Conservation (phyloP, 2,113 vertebrate genomes). For the Mormyrus lacerda region DNA sequence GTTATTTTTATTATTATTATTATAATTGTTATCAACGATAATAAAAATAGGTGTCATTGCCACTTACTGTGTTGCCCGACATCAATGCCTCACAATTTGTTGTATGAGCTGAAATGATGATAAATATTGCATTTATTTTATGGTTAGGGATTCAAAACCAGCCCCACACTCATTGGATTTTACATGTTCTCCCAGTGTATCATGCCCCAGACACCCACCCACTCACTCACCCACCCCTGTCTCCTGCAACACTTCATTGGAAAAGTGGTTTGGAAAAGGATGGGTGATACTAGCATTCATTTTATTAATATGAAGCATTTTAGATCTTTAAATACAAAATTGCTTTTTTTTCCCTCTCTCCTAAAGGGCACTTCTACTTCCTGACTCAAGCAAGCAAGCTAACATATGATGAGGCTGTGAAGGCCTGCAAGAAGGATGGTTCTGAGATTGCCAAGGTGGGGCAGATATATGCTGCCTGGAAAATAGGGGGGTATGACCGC, state of each 20-base stretch:
- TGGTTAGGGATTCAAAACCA: not conserved
- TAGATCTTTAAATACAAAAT: not conserved
- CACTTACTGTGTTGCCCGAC: not conserved
- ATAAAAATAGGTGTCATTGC: not conserved
- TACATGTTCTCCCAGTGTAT: not conserved
- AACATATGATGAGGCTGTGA: conserved; percentile 74
- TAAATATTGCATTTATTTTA: not conserved
- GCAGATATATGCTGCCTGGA: conserved; percentile 90
- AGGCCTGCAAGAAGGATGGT: conserved; percentile 73
- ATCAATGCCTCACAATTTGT: not conserved
- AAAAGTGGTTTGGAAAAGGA: not conserved
- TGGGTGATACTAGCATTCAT: not conserved
- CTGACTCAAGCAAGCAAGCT: conserved; percentile 78
- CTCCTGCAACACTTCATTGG: not conserved
- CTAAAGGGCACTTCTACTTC: conserved; percentile 79
- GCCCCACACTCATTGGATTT: not conserved
- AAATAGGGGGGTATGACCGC: conserved; percentile 80
- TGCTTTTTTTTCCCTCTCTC: not conserved
- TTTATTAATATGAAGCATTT: not conserved
- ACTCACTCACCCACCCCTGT: not conserved
- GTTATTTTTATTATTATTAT: not conserved
- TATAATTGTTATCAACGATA: not conserved
- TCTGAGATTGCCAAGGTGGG: conserved; percentile 88
- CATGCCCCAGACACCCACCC: not conserved
- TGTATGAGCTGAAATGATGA: not conserved